These are phyloP conservation scores for Larimichthys crocea DNA, from an alignment of 2,113 vertebrate genomes.

Conservation along the genomic window DNA sequence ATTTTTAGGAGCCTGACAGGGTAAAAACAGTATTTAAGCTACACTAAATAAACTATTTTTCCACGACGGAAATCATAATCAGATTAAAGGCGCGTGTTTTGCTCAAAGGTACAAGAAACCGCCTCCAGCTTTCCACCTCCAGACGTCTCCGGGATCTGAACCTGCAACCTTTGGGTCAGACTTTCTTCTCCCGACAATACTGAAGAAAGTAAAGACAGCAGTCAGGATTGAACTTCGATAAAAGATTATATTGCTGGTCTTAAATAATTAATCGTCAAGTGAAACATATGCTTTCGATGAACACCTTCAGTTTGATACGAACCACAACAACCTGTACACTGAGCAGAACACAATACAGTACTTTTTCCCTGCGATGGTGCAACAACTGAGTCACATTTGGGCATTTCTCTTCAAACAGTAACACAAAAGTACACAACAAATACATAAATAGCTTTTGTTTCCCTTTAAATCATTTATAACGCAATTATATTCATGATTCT, in stretches of 20 bases:
- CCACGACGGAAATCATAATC: neutral
- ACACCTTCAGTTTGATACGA: slow-evolving; percentile 62
- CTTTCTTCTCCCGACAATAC: neutral
- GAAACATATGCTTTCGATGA: slow-evolving; percentile 61
- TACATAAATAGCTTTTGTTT: slow-evolving; percentile 85
- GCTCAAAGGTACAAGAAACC: neutral
- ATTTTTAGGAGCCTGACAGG: too few relatives aligned
- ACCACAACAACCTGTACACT: slow-evolving; percentile 65
- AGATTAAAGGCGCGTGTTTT: neutral
- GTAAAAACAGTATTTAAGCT: neutral
- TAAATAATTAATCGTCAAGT: slow-evolving; percentile 78
- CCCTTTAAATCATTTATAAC: slow-evolving; percentile 81
- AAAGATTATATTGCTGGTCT: slow-evolving; percentile 81
- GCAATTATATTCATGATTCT: slow-evolving; percentile 77
- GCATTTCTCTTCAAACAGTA: slow-evolving; percentile 75
- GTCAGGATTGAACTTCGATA: slow-evolving; percentile 47
- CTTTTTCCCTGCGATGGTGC: slow-evolving; percentile 74
- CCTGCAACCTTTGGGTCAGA: neutral
- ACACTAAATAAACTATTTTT: neutral
- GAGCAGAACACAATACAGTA: slow-evolving; percentile 77
- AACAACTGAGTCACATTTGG: slow-evolving; percentile 78
- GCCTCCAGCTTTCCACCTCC: too few relatives aligned
- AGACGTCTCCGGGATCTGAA: neutral
- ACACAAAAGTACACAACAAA: slow-evolving; percentile 81
- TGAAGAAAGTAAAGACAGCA: slow-evolving; percentile 33